A percentile compares a stretch with the other conserved stretches of the same genome.
These are phyloP conservation scores for Thalassoma bifasciatum DNA, from an alignment of 2,113 vertebrate genomes.

Conservation along the genomic window DNA sequence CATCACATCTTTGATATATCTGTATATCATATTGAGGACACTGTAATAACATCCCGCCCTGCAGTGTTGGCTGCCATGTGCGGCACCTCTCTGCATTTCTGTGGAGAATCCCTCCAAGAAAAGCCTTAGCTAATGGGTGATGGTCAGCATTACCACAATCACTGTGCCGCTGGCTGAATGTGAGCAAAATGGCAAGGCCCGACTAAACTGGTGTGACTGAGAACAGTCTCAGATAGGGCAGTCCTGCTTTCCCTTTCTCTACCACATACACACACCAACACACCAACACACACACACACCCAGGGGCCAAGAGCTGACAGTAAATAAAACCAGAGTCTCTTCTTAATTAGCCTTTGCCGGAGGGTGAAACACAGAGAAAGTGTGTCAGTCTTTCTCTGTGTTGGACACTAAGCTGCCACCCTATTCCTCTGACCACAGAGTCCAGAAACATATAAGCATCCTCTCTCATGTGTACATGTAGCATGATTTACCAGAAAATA, in stretches of 20 bases:
- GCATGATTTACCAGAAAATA: constrained; percentile 15
- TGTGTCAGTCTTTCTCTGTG: constrained; percentile 76
- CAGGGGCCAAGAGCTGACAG: constrained; percentile 75
- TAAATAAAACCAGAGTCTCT: constrained; percentile 79
- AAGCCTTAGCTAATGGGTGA: constrained; percentile 50
- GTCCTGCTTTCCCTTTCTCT: constrained; percentile 30
- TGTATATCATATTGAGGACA: constrained; percentile 52
- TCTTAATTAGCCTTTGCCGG: constrained; percentile 79
- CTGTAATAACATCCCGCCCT: constrained; percentile 49
- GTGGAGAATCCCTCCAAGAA: constrained; percentile 40
- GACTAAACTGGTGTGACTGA: constrained; percentile 75
- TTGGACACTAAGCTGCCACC: constrained; percentile 66
- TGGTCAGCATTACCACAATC: constrained; percentile 49
- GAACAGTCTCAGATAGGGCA: constrained; percentile 59
- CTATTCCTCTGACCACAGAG: constrained; percentile 46
- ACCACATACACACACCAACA: constrained; percentile 26
- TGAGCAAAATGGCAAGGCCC: constrained; percentile 67
- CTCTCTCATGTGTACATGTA: constrained; percentile 4
- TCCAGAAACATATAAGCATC: constrained; percentile 33
- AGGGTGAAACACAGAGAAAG: constrained; percentile 73
- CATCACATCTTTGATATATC: constrained; percentile 44
- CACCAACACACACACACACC: constrained; percentile 40
- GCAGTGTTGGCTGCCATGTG: constrained; percentile 17
- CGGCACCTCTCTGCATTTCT: constrained; percentile 34
- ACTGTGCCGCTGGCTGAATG: constrained; percentile 60